phyloP scores from a whole-genome alignment of 1,140 invertebrate species.

The Dendroctonus ponderosae region DNA sequence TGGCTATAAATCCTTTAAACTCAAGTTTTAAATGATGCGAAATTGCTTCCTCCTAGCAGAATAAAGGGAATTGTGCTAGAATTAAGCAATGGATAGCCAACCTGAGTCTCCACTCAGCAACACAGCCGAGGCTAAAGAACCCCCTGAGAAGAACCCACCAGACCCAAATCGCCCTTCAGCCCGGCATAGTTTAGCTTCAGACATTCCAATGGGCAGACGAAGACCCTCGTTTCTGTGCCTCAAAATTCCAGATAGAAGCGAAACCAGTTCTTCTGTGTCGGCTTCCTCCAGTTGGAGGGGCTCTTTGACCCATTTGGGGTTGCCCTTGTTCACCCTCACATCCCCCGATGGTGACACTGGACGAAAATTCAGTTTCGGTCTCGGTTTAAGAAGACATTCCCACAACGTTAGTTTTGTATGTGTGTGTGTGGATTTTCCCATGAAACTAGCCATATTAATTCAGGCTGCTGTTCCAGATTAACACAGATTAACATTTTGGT shows the following conservation, averaged over 20 bases:
- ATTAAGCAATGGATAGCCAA: neutral
- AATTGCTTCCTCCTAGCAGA: neutral
- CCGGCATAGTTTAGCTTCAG: conserved; percentile 41
- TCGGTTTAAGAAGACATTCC: conserved; percentile 55
- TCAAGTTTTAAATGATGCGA: neutral
- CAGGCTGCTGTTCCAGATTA: neutral
- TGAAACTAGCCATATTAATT: neutral
- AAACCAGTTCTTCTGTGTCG: neutral
- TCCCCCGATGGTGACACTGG: conserved; percentile 50
- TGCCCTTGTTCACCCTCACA: conserved; percentile 56
- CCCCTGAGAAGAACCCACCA: neutral
- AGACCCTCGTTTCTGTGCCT: conserved; percentile 53
- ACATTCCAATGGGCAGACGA: conserved; percentile 32
- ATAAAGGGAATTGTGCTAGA: neutral
- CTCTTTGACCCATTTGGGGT: conserved; percentile 52
- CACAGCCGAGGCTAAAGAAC: neutral
- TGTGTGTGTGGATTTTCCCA: neutral
- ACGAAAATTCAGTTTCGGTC: conserved; percentile 56
- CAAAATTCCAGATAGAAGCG: conserved; percentile 48
- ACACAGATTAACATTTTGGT: neutral
- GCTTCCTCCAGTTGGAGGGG: conserved; percentile 39
- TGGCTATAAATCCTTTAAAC: too few relatives aligned
- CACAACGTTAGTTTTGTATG: conserved; percentile 54
- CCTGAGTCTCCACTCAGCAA: neutral
- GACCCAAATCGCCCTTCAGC: neutral